Base-by-base conservation (phyloP, 2,888 invertebrate species). In the Phrixothrix hirtus region DNA sequence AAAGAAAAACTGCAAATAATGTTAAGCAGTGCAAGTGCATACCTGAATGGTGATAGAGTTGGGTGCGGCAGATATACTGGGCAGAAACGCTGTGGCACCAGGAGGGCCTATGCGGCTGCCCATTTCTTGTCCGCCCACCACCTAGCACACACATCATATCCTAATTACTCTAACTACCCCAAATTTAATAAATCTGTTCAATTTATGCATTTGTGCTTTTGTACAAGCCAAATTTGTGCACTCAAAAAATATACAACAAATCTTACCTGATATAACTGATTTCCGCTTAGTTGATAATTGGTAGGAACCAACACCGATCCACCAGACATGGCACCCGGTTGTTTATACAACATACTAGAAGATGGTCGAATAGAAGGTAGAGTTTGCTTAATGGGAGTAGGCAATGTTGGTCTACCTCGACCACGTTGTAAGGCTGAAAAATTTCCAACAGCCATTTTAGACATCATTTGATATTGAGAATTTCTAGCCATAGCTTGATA, bases 271-370 rank as follows among this genome's bases (percentile, higher is more conserved):
- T 81, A 84, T 63, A 84, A 76, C 69, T 85, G 83, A 71, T 82
- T 83, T 60, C 80, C 81, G 60, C 79, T 76, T 58, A 83, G 75
- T 59, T 81, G 82, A 69, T 83, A 85, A 50, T 81, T 81, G 6
- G 82, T 79, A 9, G 84, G 81, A 46, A 83, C 77, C 61, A 81
- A 70, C 34, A 83, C 78, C 44, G 78, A 77, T 1, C 70, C 70
- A 52, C 81, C 78, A 35, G 79, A 79, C 13, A 83, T 77, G 52
- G n/a, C 15, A n/a, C 80, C 80, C 53, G 81, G 79, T 61, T 85
- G 85, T 76, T 87, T 84, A 65, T 87, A 86, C 78, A 88, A 82
- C 75, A 88, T 84, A 42, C 84, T 85, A 16, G 63, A 38, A 2
- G 76, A 72, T 42, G 76, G 72, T 36, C 70, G 58, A 42, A 70